These are phyloP conservation scores for Chroicocephalus ridibundus DNA, from an alignment of 2,113 vertebrate genomes.

Conservation along the genomic window DNA sequence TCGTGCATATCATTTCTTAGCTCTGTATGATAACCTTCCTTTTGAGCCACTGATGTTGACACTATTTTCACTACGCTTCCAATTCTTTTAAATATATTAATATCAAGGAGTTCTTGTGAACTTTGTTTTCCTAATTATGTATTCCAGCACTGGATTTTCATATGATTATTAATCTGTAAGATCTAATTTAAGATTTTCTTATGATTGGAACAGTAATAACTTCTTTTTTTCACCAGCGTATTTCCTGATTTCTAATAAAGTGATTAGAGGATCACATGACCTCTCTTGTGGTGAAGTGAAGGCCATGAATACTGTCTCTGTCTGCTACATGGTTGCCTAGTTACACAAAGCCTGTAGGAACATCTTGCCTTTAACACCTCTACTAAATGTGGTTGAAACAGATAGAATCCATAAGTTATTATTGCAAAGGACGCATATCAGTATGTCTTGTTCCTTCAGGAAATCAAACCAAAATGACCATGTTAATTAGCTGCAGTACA, in stretches of 20 bases:
- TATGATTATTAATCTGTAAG: background rate
- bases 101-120: background rate
- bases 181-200: background rate
- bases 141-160: background rate
- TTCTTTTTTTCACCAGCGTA: background rate
- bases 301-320: background rate
- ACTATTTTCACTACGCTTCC: background rate
- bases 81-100: background rate
- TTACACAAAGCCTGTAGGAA: background rate
- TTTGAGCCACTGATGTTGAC: background rate
- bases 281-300: background rate
- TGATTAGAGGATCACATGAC: background rate
- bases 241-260: background rate
- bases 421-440: background rate
- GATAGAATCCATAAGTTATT: background rate
- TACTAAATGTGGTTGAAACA: background rate
- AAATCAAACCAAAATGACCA: background rate
- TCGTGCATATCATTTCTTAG: background rate
- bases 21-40: background rate
- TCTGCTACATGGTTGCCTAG: background rate
- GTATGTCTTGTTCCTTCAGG: background rate
- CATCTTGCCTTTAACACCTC: background rate
- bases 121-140: background rate
- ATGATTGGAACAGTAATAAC: background rate
- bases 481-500: background rate